Percentiles rank a stretch among this genome's conserved stretches.
Conservation (phyloP, 2,888 invertebrate species). For the Adineta ricciae region DNA sequence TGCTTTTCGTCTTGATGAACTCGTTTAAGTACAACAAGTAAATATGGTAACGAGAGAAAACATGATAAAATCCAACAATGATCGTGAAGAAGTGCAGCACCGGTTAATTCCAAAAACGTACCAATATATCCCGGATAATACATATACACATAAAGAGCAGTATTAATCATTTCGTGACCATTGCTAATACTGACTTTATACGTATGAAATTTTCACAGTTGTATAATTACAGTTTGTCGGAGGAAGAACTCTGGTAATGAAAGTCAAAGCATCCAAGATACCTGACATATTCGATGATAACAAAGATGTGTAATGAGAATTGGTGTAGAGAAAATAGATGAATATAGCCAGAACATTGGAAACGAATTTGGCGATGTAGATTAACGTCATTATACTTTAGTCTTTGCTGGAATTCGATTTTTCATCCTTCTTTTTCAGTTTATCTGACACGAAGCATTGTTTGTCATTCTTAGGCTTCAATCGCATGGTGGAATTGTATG, state of each 20-base stretch:
- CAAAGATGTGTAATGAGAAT: neutral
- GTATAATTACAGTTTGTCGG: neutral
- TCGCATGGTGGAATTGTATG: neutral
- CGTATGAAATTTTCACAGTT: neutral
- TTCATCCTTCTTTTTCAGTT: neutral
- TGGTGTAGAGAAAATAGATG: neutral
- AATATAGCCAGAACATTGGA: neutral
- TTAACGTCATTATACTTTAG: neutral
- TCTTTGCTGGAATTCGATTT: neutral
- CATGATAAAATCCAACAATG: neutral
- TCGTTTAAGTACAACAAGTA: neutral
- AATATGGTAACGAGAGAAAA: neutral
- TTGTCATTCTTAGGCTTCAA: neutral
- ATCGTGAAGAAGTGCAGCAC: neutral
- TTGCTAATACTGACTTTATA: neutral
- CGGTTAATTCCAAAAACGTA: neutral
- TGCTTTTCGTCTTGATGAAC: neutral
- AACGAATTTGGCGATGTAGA: neutral
- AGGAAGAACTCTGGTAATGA: neutral
- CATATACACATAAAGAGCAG: neutral
- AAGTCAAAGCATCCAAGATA: neutral
- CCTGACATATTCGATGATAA: neutral
- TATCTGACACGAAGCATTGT: neutral
- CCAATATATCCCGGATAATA: neutral
- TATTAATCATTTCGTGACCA: conserved; percentile 2